phyloP scores from a whole-genome alignment of 2,888 invertebrate genomes.

The Schizotus pectinicornis region DNA sequence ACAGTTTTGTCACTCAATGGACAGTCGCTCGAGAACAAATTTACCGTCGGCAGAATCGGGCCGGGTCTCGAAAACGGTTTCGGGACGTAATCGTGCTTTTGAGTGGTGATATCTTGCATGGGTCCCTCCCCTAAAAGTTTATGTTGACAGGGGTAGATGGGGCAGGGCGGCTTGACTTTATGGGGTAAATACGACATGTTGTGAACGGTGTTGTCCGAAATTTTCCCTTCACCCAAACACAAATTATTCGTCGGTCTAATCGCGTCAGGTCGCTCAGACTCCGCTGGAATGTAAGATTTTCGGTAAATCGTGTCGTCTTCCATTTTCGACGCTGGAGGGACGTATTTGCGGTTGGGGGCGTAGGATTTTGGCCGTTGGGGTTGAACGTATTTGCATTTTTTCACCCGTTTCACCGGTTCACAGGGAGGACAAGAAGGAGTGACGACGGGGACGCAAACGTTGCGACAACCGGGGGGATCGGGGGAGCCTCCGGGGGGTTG shows the following conservation, averaged over 20 bases:
- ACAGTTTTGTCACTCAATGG: conserved; percentile 62
- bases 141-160: conserved; percentile 68
- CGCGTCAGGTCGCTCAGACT: conserved; percentile 46
- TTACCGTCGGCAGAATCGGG: conserved; percentile 52
- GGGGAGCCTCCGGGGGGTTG: conserved; percentile 21
- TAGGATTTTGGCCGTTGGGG: conserved; percentile 65
- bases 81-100: conserved; percentile 74
- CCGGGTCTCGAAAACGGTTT: conserved; percentile 64
- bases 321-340: conserved; percentile 65
- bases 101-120: conserved; percentile 76
- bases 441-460: conserved; percentile 48
- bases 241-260: conserved; percentile 55
- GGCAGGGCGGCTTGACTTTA: conserved; percentile 61
- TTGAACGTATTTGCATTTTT: conserved; percentile 60
- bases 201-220: conserved; percentile 63
- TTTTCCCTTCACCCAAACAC: conserved; percentile 57
- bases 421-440: conserved; percentile 35
- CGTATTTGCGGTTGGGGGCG: conserved; percentile 64
- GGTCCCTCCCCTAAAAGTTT: conserved; percentile 69
- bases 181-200: conserved; percentile 65
- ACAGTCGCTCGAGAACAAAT: conserved; percentile 54
- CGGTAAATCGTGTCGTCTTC: conserved; percentile 70
- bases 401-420: conserved; percentile 29
- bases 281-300: conserved; percentile 67
- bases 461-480: conserved; percentile 26